phyloP scores from a whole-genome alignment of 2,113 vertebrate species.

The Tachycineta bicolor region DNA sequence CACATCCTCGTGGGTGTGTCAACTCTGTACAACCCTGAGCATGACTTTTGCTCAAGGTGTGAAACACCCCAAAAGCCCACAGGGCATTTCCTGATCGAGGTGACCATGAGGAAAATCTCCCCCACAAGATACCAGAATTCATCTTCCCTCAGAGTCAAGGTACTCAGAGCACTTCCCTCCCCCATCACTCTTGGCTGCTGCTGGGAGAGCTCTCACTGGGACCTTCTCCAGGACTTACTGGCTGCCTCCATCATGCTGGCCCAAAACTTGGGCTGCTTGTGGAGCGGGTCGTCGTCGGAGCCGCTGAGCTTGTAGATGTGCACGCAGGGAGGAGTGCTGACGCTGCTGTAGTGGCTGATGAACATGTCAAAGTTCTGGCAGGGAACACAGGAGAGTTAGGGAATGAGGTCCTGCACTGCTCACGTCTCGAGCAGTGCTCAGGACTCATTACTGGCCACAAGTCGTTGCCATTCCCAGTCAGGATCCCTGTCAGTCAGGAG shows the following conservation, averaged over 20 bases:
- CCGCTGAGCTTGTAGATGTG: constrained; percentile 93
- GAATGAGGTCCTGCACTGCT: not conserved
- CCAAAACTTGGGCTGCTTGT: constrained; percentile 93
- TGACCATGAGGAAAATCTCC: not conserved
- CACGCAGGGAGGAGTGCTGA: constrained; percentile 92
- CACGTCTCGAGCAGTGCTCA: not conserved
- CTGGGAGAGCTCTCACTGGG: fast-evolving
- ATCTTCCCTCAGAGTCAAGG: not conserved
- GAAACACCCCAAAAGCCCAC: not conserved
- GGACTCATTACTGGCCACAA: not conserved
- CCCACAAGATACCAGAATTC: fast-evolving
- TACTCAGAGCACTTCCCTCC: not conserved
- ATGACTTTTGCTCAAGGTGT: not conserved
- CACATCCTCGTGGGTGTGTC: not conserved
- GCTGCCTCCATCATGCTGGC: constrained; percentile 98
- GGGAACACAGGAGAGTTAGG: not conserved
- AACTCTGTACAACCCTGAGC: not conserved
- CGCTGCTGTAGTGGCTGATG: constrained; percentile 96
- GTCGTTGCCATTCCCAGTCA: not conserved
- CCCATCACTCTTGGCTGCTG: not conserved
- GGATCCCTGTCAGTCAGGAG: not conserved
- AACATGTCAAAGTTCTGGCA: constrained; percentile 96
- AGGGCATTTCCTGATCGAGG: not conserved
- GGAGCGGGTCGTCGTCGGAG: constrained; percentile 82
- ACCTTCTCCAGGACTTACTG: constrained; percentile 72